A percentile compares a stretch with the other conserved stretches of the same genome.
Conservation (phyloP, 2,113 vertebrate species). For the Spea multiplicata region DNA sequence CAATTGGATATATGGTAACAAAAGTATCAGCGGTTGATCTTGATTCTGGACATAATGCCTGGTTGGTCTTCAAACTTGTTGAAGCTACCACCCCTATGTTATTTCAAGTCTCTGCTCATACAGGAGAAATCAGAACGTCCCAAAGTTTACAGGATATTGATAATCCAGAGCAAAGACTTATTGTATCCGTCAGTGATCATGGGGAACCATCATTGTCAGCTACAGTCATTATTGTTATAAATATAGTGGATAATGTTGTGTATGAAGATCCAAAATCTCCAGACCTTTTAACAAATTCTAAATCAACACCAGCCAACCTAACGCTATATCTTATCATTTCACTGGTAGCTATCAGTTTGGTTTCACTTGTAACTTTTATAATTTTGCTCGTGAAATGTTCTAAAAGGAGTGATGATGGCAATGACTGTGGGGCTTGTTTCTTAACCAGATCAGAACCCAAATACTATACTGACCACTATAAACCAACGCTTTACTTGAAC, state of each 20-base stretch:
- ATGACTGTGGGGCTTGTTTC: slow-evolving; percentile 63
- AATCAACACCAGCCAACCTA: slow-evolving; percentile 63
- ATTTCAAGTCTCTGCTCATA: slow-evolving; percentile 60
- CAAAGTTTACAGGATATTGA: slow-evolving; percentile 59
- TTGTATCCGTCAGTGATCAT: slow-evolving; percentile 59
- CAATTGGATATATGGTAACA: slow-evolving; percentile 62
- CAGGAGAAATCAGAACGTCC: slow-evolving; percentile 64
- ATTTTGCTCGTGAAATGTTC: slow-evolving; percentile 68
- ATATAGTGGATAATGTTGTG: slow-evolving; percentile 66
- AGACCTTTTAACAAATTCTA: slow-evolving; percentile 61
- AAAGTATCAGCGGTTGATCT: slow-evolving; percentile 67
- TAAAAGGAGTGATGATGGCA: slow-evolving; percentile 52
- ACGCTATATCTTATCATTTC: slow-evolving; percentile 81
- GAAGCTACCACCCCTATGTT: slow-evolving; percentile 59
- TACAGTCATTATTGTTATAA: slow-evolving; percentile 75
- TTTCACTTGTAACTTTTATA: slow-evolving; percentile 64
- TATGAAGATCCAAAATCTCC: slow-evolving; percentile 64
- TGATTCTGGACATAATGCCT: slow-evolving; percentile 68
- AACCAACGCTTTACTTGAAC: slow-evolving; percentile 82
- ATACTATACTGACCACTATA: slow-evolving; percentile 74
- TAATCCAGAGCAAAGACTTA: slow-evolving; percentile 57
- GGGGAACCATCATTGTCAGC: slow-evolving; percentile 78
- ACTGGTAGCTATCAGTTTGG: slow-evolving; percentile 64
- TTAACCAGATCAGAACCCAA: slow-evolving; percentile 57
- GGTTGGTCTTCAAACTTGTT: slow-evolving; percentile 62